phyloP scores from a whole-genome alignment of 2,113 vertebrate species.

The Siphamia tubifer region DNA sequence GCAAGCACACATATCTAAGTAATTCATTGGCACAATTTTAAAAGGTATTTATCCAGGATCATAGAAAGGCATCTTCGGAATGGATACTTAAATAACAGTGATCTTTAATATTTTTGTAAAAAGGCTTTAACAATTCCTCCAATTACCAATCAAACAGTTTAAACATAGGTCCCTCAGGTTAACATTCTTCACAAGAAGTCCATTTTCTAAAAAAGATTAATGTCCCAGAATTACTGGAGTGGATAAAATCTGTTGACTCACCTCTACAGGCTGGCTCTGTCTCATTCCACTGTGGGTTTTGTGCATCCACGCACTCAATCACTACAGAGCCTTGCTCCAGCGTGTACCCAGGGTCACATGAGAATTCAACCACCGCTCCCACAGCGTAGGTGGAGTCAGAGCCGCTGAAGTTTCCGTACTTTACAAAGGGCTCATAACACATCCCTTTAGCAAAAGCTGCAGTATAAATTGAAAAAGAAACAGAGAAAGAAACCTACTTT shows the following conservation, averaged over 20 bases:
- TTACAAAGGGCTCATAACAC: slow-evolving; percentile 96
- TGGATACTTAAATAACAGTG: slow-evolving; percentile 50
- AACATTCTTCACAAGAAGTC: slow-evolving; percentile 13
- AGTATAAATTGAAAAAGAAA: slow-evolving; percentile 10
- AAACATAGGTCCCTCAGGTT: slow-evolving; percentile 23
- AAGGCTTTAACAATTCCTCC: slow-evolving; percentile 24
- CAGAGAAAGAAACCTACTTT: not conserved
- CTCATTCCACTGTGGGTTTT: slow-evolving; percentile 96
- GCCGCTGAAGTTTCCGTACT: slow-evolving; percentile 96
- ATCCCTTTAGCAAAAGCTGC: slow-evolving; percentile 91
- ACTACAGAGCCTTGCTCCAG: slow-evolving; percentile 96
- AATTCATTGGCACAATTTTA: slow-evolving; percentile 46
- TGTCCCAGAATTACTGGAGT: slow-evolving; percentile 7
- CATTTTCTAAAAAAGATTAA: slow-evolving; percentile 19
- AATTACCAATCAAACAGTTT: slow-evolving; percentile 46
- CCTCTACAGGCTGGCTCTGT: slow-evolving; percentile 95
- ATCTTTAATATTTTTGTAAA: slow-evolving; percentile 54
- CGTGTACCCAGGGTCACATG: slow-evolving; percentile 92
- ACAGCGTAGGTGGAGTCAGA: slow-evolving; percentile 84
- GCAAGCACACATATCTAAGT: slow-evolving; percentile 46
- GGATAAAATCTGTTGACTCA: slow-evolving; percentile 60
- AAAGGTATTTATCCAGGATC: slow-evolving; percentile 58
- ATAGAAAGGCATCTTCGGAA: slow-evolving; percentile 60
- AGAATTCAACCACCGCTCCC: slow-evolving; percentile 93
- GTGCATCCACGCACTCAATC: slow-evolving; percentile 90